Percentiles rank a stretch among this genome's conserved stretches.
Evolutionary conservation across 1,140 invertebrate genomes (phyloP).

Genomic region (Anoplolepis gracilipes): DNA sequence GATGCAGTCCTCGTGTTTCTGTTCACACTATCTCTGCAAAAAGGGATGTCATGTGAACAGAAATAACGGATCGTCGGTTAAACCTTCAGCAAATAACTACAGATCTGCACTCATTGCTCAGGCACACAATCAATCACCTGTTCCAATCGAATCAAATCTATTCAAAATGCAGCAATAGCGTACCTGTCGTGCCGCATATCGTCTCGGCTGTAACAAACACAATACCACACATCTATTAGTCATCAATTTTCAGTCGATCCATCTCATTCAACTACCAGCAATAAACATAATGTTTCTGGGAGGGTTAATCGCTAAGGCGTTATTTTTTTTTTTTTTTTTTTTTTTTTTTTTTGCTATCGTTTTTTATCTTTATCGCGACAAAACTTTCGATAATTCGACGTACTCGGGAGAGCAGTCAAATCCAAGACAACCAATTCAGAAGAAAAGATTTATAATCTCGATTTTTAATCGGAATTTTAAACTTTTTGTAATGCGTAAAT

Average conservation of each 20-base stretch:
- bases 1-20: constrained; percentile 86
- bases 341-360: constrained; percentile 48
- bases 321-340: constrained; percentile 10
- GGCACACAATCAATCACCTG: constrained; percentile 85
- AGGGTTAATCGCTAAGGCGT: constrained; percentile 72
- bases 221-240: constrained; percentile 83
- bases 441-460: constrained; percentile 42
- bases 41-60: constrained; percentile 86
- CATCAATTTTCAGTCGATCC: constrained; percentile 69
- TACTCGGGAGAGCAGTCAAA: constrained; percentile 77
- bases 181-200: constrained; percentile 87
- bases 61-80: constrained; percentile 83
- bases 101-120: constrained; percentile 86
- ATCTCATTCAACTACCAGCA: constrained; percentile 74
- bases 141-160: constrained; percentile 85
- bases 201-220: constrained; percentile 86
- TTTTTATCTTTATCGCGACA: constrained; percentile 28
- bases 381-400: constrained; percentile 64
- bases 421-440: constrained; percentile 77
- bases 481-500: constrained; percentile 48
- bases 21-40: constrained; percentile 87
- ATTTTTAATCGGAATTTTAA: constrained; percentile 49
- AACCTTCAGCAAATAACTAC: constrained; percentile 82
- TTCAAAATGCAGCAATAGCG: constrained; percentile 85
- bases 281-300: constrained; percentile 74